Percentiles rank a stretch among this genome's conserved stretches.
Evolutionary conservation across 1,140 invertebrate species (phyloP).

Genomic region (Aphaenogaster rudis): DNA sequence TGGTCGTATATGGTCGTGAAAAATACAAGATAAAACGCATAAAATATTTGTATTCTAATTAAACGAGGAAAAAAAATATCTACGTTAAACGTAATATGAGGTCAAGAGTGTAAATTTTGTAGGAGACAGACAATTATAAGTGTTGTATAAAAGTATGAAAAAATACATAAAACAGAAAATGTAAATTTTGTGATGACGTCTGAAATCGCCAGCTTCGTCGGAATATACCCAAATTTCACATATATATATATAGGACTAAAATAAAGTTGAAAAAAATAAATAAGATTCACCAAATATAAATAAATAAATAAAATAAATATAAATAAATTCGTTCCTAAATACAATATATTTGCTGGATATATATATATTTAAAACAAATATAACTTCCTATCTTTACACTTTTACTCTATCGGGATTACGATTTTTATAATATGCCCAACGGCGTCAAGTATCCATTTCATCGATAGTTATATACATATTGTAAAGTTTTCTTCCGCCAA

Average conservation of each 20-base stretch:
- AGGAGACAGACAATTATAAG: not conserved
- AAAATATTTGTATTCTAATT: not conserved
- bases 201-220: not conserved
- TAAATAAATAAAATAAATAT: not conserved
- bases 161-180: not conserved
- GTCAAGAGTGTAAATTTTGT: not conserved
- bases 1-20: not conserved
- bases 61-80: not conserved
- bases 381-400: not conserved
- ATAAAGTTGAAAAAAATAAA: not conserved
- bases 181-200: not conserved
- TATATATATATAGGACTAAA: not conserved
- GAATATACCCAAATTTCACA: not conserved
- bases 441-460: not conserved
- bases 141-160: not conserved
- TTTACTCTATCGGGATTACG: not conserved
- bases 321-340: not conserved
- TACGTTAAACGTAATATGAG: not conserved
- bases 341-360: not conserved
- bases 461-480: not conserved
- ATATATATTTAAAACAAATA: not conserved
- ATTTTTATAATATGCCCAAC: not conserved
- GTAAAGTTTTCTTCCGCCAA: not conserved
- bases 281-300: not conserved
- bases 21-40: not conserved